phyloP scores from a whole-genome alignment of 2,113 vertebrate species.

The Scytalopus superciliaris region DNA sequence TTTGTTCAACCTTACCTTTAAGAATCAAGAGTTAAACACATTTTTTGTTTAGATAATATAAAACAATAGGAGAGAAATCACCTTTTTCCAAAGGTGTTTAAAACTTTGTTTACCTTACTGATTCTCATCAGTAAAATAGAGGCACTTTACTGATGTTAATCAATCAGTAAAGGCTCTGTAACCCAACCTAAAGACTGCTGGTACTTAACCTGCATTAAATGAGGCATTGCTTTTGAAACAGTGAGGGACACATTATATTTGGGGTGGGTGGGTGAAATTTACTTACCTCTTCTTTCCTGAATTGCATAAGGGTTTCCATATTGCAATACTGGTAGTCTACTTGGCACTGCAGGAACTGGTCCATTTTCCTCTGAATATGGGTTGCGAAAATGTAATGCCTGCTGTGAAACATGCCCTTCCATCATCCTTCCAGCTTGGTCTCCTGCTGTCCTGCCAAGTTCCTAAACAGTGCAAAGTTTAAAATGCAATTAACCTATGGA shows the following conservation, averaged over 20 bases:
- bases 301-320: conserved; percentile 91
- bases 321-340: conserved; percentile 83
- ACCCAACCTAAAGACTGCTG: background rate
- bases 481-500: background rate
- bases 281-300: conserved; percentile 84
- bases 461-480: conserved; percentile 71
- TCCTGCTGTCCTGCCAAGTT: conserved; percentile 74
- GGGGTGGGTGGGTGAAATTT: background rate
- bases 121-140: background rate
- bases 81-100: background rate
- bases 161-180: background rate
- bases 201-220: background rate
- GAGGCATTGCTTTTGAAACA: background rate
- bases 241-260: rapidly evolving
- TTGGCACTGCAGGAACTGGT: conserved; percentile 77
- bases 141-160: background rate
- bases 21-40: background rate
- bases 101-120: background rate
- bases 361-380: conserved; percentile 80
- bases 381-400: conserved; percentile 72
- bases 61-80: background rate
- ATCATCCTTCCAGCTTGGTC: conserved; percentile 72
- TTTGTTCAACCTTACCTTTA: background rate
- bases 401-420: conserved; percentile 74
- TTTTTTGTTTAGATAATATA: background rate